Percentiles rank a stretch among this genome's conserved stretches.
Evolutionary conservation across 1,140 invertebrate genomes (phyloP).

Genomic region (Bombus superbus): DNA sequence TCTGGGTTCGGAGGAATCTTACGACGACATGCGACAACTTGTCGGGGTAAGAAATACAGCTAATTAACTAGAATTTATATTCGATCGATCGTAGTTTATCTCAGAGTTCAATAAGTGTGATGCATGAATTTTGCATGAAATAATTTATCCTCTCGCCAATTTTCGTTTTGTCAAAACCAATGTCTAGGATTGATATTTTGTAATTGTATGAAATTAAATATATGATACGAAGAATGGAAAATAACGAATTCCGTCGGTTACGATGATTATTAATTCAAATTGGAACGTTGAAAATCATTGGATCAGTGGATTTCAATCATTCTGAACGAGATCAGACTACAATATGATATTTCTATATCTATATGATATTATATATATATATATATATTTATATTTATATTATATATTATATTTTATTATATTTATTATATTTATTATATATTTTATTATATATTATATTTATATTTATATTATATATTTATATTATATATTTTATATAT

Average conservation of each 20-base stretch:
- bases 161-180: not conserved
- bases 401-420: no score
- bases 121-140: slow-evolving; percentile 16
- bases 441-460: no score
- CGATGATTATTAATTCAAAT: not conserved
- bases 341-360: not conserved
- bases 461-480: no score
- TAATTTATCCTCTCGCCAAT: not conserved
- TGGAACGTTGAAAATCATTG: not conserved
- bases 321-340: not conserved
- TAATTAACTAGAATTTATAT: not conserved
- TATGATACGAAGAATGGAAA: not conserved
- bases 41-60: slow-evolving; percentile 80
- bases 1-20: slow-evolving; percentile 84
- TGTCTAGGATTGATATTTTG: not conserved
- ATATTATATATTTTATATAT: no score
- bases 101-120: not conserved
- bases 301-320: not conserved
- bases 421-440: no score
- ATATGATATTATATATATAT: not conserved
- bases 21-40: slow-evolving; percentile 84
- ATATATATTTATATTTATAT: no score
- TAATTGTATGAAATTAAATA: not conserved
- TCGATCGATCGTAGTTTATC: not conserved
- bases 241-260: not conserved